These are phyloP conservation scores for Takifugu bimaculatus DNA, from an alignment of 2,113 vertebrate genomes.

Conservation along the genomic window DNA sequence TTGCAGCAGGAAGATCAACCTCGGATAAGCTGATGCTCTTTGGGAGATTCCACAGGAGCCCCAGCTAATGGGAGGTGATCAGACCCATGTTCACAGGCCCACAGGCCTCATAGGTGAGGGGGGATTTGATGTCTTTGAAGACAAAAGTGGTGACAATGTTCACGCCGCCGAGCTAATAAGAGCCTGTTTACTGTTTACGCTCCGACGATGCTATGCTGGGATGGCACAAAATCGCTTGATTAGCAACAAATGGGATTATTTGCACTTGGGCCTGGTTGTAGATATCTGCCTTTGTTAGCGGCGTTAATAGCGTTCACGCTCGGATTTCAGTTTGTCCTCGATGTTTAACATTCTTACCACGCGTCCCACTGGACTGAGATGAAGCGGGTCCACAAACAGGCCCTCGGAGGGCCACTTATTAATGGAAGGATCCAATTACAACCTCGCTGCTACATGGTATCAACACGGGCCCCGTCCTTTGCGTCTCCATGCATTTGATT, in stretches of 20 bases:
- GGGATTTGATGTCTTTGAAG: too few relatives aligned
- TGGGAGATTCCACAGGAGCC: neutral
- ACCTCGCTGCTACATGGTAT: conserved; percentile 29
- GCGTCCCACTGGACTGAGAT: conserved; percentile 46
- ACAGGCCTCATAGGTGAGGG: too few relatives aligned
- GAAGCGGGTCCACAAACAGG: conserved; percentile 48
- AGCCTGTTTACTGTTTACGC: conserved; percentile 53
- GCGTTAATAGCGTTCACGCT: conserved; percentile 38
- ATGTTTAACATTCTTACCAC: conserved; percentile 42
- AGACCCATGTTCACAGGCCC: neutral
- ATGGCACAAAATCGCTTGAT: conserved; percentile 45
- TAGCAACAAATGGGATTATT: conserved; percentile 51
- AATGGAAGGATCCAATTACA: conserved; percentile 62
- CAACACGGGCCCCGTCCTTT: conserved; percentile 22
- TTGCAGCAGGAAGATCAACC: too few relatives aligned
- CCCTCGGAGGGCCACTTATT: conserved; percentile 53
- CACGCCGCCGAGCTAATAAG: conserved; percentile 35
- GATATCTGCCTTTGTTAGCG: conserved; percentile 20
- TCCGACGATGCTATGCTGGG: conserved; percentile 23
- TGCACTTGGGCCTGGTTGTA: conserved; percentile 33
- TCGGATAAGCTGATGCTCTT: too few relatives aligned
- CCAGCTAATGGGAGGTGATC: neutral
- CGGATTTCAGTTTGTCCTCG: conserved; percentile 47
- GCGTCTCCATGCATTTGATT: conserved; percentile 29
- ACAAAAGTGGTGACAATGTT: too few relatives aligned